Base-by-base conservation (phyloP, 2,113 vertebrate species). In the Passer domesticus region DNA sequence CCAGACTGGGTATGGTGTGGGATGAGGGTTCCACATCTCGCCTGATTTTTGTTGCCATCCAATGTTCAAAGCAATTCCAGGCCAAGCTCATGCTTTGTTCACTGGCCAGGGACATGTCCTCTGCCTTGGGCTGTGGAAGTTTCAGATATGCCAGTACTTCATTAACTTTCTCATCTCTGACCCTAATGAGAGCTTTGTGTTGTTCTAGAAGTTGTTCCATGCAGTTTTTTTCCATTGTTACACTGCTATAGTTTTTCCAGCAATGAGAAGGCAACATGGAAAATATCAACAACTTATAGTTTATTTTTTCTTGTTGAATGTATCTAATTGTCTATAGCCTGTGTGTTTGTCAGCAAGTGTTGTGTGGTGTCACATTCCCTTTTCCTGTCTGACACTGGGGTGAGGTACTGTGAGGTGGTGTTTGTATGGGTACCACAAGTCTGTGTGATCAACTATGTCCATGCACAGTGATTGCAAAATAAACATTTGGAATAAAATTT, bases 1-100 rank as follows among this genome's bases (percentile, higher is more conserved):
- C 2, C 37, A 18, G 15, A 8, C 12, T 3, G 4, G 10, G 8
- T 12, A 5, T 0, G 0, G 39, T 7, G 0, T 24, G 49, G 59
- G 41, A 16, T 5, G 1, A 13, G 5, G 13, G 17, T 6, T 62
- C 31, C 46, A 17, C 3, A 1, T n/a, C 69, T 41, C 7, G 1
- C 30, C 60, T 23, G 30, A 1, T 0, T 6, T 75, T 68, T 84
- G 47, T 53, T 78, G 22, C 44, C 70, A 25, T 18, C 18, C 6
- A 19, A 0, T 9, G 31, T 25, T n/a, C 27, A 52, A 81, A 50
- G 13, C 33, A 14, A 13, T 58, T 77, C 21, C 83, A 76, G 46
- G 20, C 33, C 7, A 43, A 78, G 44, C 30, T 27, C 4, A 4
- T 72, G 59, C 37, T 83, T 37, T 78, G 22, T 27, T 82, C 49